Base-by-base conservation (phyloP, 2,888 invertebrate genomes). In the Xanthostigma xanthostigma region DNA sequence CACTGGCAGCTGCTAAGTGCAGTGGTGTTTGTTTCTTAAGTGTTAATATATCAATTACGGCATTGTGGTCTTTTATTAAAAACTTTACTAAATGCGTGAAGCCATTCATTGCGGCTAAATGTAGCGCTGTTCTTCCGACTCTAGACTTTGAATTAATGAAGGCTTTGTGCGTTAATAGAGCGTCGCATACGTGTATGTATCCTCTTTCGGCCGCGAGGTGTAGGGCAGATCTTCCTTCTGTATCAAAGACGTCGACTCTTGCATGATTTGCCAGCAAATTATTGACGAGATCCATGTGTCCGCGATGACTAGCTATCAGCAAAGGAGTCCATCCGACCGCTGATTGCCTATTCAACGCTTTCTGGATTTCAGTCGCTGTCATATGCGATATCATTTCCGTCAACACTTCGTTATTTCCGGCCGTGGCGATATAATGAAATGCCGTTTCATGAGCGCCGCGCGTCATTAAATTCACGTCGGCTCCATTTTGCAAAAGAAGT, bases 91-190 rank as follows among this genome's bases (percentile, higher is more conserved):
- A 71, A 65, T 91, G 86, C 11, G 90, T 84, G 67, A 85, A 96
- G 8, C 97, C 97, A 63, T 94, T 93, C 84, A 92, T 87, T 2
- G 96, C 93, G 1, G 97, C 96, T 63, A 96, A 74, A 72, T 98
- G 98, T 12, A 98, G 74, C 0, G 97, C 96, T 8, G 98, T 97
- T 58, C 97, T 76, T 8, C 98, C 97, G 53, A 93, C 90, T 62
- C 97, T 81, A 1, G 96, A 95, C 68, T 97, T 96, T 12, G 95
- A 95, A 69, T 98, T 98, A 54, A 98, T 97, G 67, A 97, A 98
- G 1, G 98, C 97, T 69, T 97, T 97, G 69, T 94, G 87, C 45
- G 89, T 84, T 39, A 99, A 73, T 46, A 98, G 71, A 1, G 78
- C 91, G 72, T 90, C 89, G 66, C 90, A 90, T 1, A 90, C 89